Percentiles rank a stretch among this genome's conserved stretches.
phyloP scores from a whole-genome alignment of 2,797 vertebrate genomes.

The Dipus sagitta region DNA sequence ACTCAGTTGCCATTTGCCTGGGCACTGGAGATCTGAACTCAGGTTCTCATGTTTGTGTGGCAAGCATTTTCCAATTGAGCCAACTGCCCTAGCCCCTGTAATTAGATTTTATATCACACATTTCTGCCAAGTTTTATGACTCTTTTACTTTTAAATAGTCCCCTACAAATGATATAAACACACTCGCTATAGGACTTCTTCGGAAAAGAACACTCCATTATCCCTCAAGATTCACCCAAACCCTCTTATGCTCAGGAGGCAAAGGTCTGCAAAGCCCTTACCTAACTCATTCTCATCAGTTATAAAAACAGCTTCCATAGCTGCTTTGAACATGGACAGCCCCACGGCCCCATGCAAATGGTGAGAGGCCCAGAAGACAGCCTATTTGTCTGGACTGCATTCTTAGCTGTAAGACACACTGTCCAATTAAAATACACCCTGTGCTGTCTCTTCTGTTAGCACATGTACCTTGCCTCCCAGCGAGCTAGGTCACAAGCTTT shows the following conservation, averaged over 20 bases:
- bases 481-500: not conserved
- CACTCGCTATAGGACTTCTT: not conserved
- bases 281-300: not conserved
- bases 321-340: conserved; percentile 1
- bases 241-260: not conserved
- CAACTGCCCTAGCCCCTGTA: not conserved
- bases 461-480: not conserved
- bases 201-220: not conserved
- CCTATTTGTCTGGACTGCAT: not conserved
- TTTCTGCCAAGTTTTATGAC: not conserved
- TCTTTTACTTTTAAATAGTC: not conserved
- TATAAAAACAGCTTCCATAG: not conserved
- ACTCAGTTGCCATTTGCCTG: no score
- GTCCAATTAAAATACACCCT: not conserved
- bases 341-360: not conserved
- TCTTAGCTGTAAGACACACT: not conserved
- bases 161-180: not conserved
- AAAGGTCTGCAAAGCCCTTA: not conserved
- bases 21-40: no score
- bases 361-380: conserved; percentile 29
- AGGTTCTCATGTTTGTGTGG: no score
- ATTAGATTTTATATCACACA: not conserved
- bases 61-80: no score
- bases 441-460: not conserved
- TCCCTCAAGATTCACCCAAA: not conserved